Evolutionary conservation across 2,113 vertebrate species (phyloP).

Genomic region (Planiliza haematocheilus): DNA sequence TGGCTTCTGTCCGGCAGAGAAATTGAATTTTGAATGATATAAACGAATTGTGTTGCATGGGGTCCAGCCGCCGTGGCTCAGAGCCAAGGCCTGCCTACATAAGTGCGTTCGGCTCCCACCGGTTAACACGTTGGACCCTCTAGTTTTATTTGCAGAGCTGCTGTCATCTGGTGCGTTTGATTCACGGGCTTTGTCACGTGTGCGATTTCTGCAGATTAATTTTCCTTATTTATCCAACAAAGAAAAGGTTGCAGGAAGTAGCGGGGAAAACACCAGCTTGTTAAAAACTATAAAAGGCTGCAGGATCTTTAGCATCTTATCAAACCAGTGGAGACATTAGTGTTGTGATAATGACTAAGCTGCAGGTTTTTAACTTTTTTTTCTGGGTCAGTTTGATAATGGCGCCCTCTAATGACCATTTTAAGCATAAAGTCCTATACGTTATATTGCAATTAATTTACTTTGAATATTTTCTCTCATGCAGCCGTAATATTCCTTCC

Average conservation of each 20-base stretch:
- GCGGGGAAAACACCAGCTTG: neutral
- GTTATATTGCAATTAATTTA: too few relatives aligned
- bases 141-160: constrained; percentile 50
- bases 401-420: constrained; percentile 69
- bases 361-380: constrained; percentile 1
- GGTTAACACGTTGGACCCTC: constrained; percentile 52
- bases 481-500: too few relatives aligned
- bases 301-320: constrained; percentile 8
- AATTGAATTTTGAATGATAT: constrained; percentile 84
- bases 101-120: constrained; percentile 39
- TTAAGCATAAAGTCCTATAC: too few relatives aligned
- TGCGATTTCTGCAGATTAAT: constrained; percentile 24
- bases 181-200: constrained; percentile 32
- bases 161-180: constrained; percentile 53
- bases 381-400: constrained; percentile 31
- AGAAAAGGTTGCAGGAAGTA: neutral
- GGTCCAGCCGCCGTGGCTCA: constrained; percentile 54
- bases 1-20: constrained; percentile 80
- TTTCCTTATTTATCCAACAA: constrained; percentile 8
- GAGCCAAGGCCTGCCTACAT: constrained; percentile 55
- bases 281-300: constrained; percentile 25
- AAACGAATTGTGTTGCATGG: constrained; percentile 74
- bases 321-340: constrained; percentile 11
- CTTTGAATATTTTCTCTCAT: too few relatives aligned
- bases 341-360: constrained; percentile 17